A percentile compares a stretch with the other conserved stretches of the same genome.
These are phyloP conservation scores for Poeciliopsis prolifica DNA, from an alignment of 2,113 vertebrate species.

Conservation along the genomic window DNA sequence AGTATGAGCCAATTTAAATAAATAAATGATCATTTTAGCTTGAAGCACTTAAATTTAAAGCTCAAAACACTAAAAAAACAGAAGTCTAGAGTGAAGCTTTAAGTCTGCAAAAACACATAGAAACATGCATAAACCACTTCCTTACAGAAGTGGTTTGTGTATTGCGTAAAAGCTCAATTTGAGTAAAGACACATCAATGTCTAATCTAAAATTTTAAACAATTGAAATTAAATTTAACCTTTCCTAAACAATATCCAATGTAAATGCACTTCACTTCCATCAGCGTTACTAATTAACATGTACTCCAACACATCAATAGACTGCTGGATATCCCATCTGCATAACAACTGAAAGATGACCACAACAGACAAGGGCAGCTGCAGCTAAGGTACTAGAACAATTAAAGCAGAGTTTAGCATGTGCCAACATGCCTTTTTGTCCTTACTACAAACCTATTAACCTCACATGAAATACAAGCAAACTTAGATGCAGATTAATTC, in stretches of 20 bases:
- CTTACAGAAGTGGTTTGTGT: neutral
- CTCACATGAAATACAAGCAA: neutral
- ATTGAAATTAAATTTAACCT: neutral
- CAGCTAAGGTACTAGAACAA: neutral
- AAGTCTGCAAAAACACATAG: neutral
- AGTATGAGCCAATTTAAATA: neutral
- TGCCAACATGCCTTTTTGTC: neutral
- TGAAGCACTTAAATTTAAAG: neutral
- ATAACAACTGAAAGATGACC: neutral
- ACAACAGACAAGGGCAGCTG: neutral
- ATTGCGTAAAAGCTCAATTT: neutral
- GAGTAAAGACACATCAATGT: neutral
- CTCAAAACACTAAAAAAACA: neutral
- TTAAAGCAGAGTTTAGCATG: neutral
- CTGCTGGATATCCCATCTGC: too few species aligned
- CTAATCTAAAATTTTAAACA: neutral
- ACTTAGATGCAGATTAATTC: neutral
- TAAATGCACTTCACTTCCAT: neutral
- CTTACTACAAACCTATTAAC: neutral
- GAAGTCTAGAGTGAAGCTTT: neutral
- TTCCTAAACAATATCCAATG: neutral
- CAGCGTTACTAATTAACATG: neutral
- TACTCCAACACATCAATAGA: neutral
- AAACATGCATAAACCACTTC: neutral
- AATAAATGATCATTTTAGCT: neutral